A percentile compares a stretch with the other conserved stretches of the same genome.
Evolutionary conservation across 2,888 invertebrate genomes (phyloP).

Genomic region (Prosapia bicincta): DNA sequence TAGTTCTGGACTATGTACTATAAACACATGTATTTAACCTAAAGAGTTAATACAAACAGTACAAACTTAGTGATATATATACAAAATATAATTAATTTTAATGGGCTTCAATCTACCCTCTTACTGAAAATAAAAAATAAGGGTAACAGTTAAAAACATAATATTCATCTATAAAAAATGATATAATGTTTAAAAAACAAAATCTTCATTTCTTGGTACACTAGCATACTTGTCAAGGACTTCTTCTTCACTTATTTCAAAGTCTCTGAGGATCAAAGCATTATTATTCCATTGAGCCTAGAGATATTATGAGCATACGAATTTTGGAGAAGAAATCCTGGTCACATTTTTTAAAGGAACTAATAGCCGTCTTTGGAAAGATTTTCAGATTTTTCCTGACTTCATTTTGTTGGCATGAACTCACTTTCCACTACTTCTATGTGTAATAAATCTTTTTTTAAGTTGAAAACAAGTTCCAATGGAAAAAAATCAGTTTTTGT

Average conservation of each 20-base stretch:
- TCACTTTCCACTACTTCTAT: conserved; percentile 7
- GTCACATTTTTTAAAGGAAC: conserved; percentile 6
- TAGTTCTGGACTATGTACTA: too few relatives aligned
- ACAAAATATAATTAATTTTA: too few relatives aligned
- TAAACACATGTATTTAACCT: too few relatives aligned
- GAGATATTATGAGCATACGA: not conserved
- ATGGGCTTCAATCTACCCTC: too few relatives aligned
- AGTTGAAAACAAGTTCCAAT: conserved; percentile 3
- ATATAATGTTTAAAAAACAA: not conserved
- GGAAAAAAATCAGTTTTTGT: conserved; percentile 3
- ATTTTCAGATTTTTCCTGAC: conserved; percentile 2
- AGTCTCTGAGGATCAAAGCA: not conserved
- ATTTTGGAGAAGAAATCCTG: not conserved
- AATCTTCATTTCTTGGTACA: not conserved
- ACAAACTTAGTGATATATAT: too few relatives aligned
- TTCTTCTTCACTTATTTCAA: not conserved
- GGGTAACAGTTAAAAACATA: too few relatives aligned
- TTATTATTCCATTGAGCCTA: not conserved
- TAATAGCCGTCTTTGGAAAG: not conserved
- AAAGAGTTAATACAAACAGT: too few relatives aligned
- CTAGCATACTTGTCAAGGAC: not conserved
- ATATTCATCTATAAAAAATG: too few relatives aligned
- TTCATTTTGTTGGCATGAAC: conserved; percentile 7
- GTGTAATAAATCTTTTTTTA: conserved; percentile 7
- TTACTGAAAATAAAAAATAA: too few relatives aligned